Percentiles rank a stretch among this genome's conserved stretches.
Conservation (phyloP, 2,113 vertebrate species). For the Scalopus aquaticus region DNA sequence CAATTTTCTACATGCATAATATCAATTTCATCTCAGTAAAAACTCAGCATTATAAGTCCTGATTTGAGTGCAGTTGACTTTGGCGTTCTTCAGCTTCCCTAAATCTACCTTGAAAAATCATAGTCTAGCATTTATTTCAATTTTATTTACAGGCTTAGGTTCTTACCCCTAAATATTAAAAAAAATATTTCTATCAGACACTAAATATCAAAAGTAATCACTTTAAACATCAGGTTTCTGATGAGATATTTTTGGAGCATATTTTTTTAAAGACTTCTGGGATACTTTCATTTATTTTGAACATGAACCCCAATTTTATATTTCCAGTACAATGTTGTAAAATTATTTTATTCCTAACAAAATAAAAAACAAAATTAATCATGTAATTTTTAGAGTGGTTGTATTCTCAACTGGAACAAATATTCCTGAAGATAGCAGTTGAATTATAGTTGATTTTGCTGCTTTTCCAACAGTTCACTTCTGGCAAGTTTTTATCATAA, state of each 20-base stretch:
- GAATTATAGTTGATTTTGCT: conserved; percentile 11
- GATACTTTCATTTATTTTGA: not conserved
- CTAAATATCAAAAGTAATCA: not conserved
- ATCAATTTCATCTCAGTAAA: not conserved
- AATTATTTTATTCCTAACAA: not conserved
- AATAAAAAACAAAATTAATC: not conserved
- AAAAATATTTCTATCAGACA: not conserved
- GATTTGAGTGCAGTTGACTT: not conserved
- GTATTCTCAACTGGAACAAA: not conserved
- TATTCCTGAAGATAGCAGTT: conserved; percentile 3
- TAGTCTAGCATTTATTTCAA: not conserved
- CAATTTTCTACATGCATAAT: not conserved
- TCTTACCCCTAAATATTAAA: not conserved
- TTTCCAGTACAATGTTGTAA: not conserved
- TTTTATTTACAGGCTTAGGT: not conserved
- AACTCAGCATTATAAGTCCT: not conserved
- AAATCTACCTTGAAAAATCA: not conserved
- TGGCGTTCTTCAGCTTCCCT: not conserved
- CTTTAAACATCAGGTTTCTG: not conserved
- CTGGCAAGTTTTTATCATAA: conserved; percentile 21
- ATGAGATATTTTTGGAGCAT: not conserved
- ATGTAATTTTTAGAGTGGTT: not conserved
- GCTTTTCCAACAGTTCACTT: not conserved
- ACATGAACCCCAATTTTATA: not conserved
- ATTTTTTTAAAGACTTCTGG: conserved; percentile 10